phyloP scores from a whole-genome alignment of 2,113 vertebrate species.

The Phaethornis superciliosus region DNA sequence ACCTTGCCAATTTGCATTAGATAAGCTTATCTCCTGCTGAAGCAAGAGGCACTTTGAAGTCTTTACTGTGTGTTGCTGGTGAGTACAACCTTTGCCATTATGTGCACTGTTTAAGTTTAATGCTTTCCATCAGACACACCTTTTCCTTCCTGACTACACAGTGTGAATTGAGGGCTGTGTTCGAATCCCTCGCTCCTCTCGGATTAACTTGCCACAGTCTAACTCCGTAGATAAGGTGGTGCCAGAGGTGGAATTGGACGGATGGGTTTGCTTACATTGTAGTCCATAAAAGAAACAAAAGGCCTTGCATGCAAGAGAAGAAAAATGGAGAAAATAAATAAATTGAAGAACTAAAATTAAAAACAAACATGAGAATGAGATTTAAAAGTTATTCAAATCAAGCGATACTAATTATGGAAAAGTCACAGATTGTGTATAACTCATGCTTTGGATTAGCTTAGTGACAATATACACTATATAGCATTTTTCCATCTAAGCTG shows the following conservation, averaged over 20 bases:
- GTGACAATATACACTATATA: neutral
- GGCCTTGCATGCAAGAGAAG: constrained; percentile 86
- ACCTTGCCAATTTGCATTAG: neutral
- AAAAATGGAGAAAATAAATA: constrained; percentile 63
- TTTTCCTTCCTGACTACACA: constrained; percentile 78
- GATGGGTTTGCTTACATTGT: constrained; percentile 88
- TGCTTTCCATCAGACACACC: constrained; percentile 58
- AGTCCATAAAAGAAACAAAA: constrained; percentile 96
- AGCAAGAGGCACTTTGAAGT: neutral
- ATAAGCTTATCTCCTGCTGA: neutral
- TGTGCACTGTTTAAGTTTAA: neutral
- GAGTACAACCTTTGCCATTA: neutral
- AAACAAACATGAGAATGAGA: constrained; percentile 49
- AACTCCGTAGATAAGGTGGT: constrained; percentile 92
- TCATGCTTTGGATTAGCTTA: neutral
- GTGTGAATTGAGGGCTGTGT: constrained; percentile 78
- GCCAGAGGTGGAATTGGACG: constrained; percentile 88
- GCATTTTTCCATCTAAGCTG: neutral
- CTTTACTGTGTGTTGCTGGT: neutral
- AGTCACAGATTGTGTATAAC: neutral
- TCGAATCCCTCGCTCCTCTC: constrained; percentile 82
- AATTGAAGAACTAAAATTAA: constrained; percentile 31
- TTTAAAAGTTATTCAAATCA: constrained; percentile 26
- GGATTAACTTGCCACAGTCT: constrained; percentile 92
- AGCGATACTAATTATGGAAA: neutral